These are phyloP conservation scores for Drosophila kokeensis DNA, from an alignment of 2,888 invertebrate species.

Conservation along the genomic window DNA sequence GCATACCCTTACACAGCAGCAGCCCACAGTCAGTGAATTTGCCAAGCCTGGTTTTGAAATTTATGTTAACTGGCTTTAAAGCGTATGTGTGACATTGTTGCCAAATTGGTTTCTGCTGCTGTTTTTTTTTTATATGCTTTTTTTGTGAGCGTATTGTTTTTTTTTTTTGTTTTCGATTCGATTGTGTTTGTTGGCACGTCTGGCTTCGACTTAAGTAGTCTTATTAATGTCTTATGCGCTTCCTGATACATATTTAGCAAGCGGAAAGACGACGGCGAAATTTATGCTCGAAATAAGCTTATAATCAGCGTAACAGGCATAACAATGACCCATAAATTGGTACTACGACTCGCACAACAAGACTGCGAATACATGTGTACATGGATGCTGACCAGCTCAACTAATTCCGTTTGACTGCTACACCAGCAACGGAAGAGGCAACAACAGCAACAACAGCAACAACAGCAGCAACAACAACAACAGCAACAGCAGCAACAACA, in stretches of 20 bases:
- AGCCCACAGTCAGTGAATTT: slow-evolving; percentile 31
- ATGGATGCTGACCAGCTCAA: slow-evolving; percentile 37
- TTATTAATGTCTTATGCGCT: slow-evolving; percentile 45
- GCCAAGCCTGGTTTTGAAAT: slow-evolving; percentile 56
- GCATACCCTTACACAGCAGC: slow-evolving; percentile 4
- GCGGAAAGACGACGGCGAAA: not conserved
- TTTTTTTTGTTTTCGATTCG: not conserved
- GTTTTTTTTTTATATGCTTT: not conserved
- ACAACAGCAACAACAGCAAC: not conserved
- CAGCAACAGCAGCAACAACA: not conserved
- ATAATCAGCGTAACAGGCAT: slow-evolving; percentile 64
- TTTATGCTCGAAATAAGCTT: slow-evolving; percentile 29
- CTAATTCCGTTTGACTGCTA: slow-evolving; percentile 54
- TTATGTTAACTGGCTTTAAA: slow-evolving; percentile 68
- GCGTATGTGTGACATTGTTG: slow-evolving; percentile 30
- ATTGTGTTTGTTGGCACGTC: slow-evolving; percentile 1
- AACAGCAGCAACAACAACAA: not conserved
- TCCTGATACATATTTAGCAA: slow-evolving; percentile 31
- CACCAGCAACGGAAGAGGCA: slow-evolving; percentile 1
- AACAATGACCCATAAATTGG: slow-evolving; percentile 62
- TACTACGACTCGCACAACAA: not conserved
- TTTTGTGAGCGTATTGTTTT: not conserved
- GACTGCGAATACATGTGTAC: slow-evolving; percentile 12
- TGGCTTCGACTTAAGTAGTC: slow-evolving; percentile 11
- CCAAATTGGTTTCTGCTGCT: slow-evolving; percentile 1